phyloP scores from a whole-genome alignment of 2,888 invertebrate genomes.

The Omphaloscelis lunosa region DNA sequence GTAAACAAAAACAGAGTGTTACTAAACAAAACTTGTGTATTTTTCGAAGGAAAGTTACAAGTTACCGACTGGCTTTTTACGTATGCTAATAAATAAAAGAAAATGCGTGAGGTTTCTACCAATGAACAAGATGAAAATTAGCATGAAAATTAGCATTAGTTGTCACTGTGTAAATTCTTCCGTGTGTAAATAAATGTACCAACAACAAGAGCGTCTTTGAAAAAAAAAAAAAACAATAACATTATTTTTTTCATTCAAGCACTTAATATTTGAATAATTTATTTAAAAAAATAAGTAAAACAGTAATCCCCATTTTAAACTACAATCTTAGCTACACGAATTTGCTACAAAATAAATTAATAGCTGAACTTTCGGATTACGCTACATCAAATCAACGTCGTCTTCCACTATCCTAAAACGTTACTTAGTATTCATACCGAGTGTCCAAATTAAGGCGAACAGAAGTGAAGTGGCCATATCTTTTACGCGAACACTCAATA shows the following conservation, averaged over 20 bases:
- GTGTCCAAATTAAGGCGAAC: conserved; percentile 78
- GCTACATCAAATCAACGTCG: conserved; percentile 48
- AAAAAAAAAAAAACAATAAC: not conserved
- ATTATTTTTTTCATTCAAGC: not conserved
- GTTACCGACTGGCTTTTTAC: conserved; percentile 12
- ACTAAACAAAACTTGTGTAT: conserved; percentile 75
- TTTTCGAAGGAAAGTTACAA: conserved; percentile 35
- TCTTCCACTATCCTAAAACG: conserved; percentile 45
- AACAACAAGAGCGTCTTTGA: not conserved
- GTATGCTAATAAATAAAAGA: conserved; percentile 29
- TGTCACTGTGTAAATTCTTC: not conserved
- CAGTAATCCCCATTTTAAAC: not conserved
- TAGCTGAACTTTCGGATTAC: conserved; percentile 41
- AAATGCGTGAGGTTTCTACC: not conserved
- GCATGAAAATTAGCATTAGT: not conserved
- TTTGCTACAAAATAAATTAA: conserved; percentile 38
- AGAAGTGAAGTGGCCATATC: conserved; percentile 79
- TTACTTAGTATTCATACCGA: conserved; percentile 79
- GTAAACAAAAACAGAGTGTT: conserved; percentile 84
- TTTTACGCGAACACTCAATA: conserved; percentile 82
- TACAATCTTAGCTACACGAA: conserved; percentile 1
- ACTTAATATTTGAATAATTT: not conserved
- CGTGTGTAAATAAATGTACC: too few relatives aligned
- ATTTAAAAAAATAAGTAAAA: not conserved
- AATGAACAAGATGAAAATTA: too few relatives aligned